Percentiles rank a stretch among this genome's conserved stretches.
phyloP scores from a whole-genome alignment of 2,888 invertebrate species.

The Crepidodera aurea region DNA sequence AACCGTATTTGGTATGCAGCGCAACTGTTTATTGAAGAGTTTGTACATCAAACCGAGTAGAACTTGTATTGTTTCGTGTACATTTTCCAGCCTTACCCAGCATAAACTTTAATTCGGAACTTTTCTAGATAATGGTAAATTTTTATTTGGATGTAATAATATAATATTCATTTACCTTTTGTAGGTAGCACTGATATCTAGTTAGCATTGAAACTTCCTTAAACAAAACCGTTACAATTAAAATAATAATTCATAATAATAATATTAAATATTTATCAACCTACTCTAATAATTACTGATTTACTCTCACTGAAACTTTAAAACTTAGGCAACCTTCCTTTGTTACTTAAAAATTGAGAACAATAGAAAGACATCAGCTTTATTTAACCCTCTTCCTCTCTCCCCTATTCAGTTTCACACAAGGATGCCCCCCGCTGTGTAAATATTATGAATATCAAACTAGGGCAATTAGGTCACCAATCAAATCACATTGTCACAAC shows the following conservation, averaged over 20 bases:
- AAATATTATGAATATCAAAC: constrained; percentile 26
- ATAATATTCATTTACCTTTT: too few species aligned
- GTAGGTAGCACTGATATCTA: too few species aligned
- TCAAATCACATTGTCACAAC: constrained; percentile 31
- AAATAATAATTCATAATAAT: too few species aligned
- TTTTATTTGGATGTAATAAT: too few species aligned
- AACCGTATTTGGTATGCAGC: constrained; percentile 28
- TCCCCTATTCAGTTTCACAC: constrained; percentile 1
- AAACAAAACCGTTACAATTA: too few species aligned
- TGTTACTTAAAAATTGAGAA: neutral
- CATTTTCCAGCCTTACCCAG: too few species aligned
- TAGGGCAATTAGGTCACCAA: constrained; percentile 27
- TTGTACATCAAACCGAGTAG: constrained; percentile 20
- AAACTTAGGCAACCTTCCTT: neutral
- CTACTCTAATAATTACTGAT: too few species aligned
- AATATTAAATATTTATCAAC: too few species aligned
- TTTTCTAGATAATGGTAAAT: too few species aligned
- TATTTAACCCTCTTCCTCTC: neutral
- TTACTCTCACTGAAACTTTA: neutral
- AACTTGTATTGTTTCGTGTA: constrained; percentile 10
- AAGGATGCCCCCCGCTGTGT: constrained; percentile 4
- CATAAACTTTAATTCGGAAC: too few species aligned
- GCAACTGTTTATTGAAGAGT: constrained; percentile 25
- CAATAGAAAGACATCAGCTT: neutral
- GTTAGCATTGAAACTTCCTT: too few species aligned